These are phyloP conservation scores for Portevinia maculata DNA, from an alignment of 2,888 invertebrate genomes.

Conservation along the genomic window DNA sequence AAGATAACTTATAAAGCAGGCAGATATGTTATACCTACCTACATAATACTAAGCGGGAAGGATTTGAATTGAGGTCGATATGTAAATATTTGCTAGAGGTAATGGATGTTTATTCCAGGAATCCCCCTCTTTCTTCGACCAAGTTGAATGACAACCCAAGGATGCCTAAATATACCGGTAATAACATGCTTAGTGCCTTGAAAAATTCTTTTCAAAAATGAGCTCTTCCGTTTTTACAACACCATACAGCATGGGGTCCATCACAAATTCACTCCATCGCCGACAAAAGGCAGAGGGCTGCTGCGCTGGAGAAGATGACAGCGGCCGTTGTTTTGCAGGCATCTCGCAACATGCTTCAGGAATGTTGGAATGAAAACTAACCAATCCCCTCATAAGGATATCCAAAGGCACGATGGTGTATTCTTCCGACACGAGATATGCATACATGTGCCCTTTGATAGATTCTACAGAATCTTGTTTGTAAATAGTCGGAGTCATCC, in stretches of 20 bases:
- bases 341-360: not conserved
- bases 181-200: conserved; percentile 58
- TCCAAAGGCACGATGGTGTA: conserved; percentile 30
- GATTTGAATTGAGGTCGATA: conserved; percentile 74
- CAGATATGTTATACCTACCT: conserved; percentile 10
- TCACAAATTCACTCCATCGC: no score
- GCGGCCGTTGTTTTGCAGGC: no score
- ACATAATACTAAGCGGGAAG: conserved; percentile 35
- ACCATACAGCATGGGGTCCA: no score
- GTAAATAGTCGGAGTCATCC: conserved; percentile 11
- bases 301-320: conserved; percentile 18
- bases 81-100: conserved; percentile 74
- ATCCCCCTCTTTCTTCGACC: conserved; percentile 62
- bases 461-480: conserved; percentile 8
- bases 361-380: not conserved
- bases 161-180: conserved; percentile 46
- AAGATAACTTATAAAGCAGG: conserved; percentile 34
- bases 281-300: no score
- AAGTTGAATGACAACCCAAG: conserved; percentile 70
- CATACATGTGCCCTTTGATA: conserved; percentile 38
- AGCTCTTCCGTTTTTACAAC: conserved; percentile 67
- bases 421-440: conserved; percentile 5
- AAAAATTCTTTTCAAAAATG: conserved; percentile 61
- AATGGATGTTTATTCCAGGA: conserved; percentile 73
- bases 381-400: conserved; percentile 29